These are phyloP conservation scores for Zoanthus gigantus DNA, from an alignment of 92 coral and sea anemone genomes.

Conservation along the genomic window DNA sequence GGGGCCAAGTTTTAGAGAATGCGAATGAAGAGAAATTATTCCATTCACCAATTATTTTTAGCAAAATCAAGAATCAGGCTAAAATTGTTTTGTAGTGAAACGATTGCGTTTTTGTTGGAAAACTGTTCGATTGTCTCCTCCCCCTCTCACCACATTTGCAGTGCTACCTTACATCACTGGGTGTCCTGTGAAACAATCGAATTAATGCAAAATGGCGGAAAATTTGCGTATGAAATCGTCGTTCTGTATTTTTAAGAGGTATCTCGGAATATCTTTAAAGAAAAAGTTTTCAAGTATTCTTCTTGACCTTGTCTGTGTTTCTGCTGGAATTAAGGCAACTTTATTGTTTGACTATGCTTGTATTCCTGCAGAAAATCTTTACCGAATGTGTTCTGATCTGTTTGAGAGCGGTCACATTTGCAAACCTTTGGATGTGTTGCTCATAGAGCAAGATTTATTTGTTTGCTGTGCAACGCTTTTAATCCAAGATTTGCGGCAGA, in stretches of 20 bases:
- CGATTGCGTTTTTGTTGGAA: too few relatives aligned
- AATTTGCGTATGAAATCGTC: not conserved
- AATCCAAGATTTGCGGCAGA: constrained; percentile 6
- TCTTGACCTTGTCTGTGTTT: constrained; percentile 34
- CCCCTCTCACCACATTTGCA: too few relatives aligned
- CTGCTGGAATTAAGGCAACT: constrained; percentile 9
- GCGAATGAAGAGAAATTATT: too few relatives aligned
- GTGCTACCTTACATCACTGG: too few relatives aligned
- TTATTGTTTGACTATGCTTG: constrained; percentile 32
- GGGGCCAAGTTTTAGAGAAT: too few relatives aligned
- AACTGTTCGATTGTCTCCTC: too few relatives aligned
- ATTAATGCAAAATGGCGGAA: not conserved
- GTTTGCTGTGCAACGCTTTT: constrained; percentile 10
- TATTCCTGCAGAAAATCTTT: constrained; percentile 12
- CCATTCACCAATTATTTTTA: too few relatives aligned
- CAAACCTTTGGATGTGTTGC: constrained; percentile 26
- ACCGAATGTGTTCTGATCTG: constrained; percentile 42
- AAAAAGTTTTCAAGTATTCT: constrained; percentile 17
- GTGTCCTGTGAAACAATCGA: too few relatives aligned
- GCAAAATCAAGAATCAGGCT: too few relatives aligned
- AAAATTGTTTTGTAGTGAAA: too few relatives aligned
- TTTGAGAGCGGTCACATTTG: constrained; percentile 20
- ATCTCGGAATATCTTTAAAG: constrained; percentile 7
- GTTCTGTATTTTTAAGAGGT: constrained; percentile 5
- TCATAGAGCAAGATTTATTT: constrained; percentile 21